Percentiles rank a stretch among this genome's conserved stretches.
Conservation (phyloP, 2,888 invertebrate genomes). For the Phania funesta region DNA sequence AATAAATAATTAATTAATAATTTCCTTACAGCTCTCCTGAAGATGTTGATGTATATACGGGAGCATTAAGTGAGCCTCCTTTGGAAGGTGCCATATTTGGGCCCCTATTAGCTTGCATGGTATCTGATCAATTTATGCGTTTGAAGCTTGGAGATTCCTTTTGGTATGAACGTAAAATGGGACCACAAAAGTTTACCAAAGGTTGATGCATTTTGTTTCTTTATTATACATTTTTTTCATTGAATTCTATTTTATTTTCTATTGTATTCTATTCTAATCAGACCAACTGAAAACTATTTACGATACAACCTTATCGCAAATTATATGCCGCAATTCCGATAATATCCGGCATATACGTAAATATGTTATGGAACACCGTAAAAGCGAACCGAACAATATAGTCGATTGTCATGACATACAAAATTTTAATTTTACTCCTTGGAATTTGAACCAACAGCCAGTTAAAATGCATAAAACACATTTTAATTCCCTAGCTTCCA, state of each 20-base stretch:
- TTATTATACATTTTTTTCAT: background rate
- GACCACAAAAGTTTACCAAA: slow-evolving; percentile 84
- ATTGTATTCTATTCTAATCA: slow-evolving; percentile 74
- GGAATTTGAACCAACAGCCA: slow-evolving; percentile 78
- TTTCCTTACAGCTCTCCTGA: slow-evolving; percentile 83
- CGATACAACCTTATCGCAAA: slow-evolving; percentile 86
- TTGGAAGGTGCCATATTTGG: slow-evolving; percentile 87
- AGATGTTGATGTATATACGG: slow-evolving; percentile 94
- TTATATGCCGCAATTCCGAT: slow-evolving; percentile 90
- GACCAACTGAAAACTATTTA: slow-evolving; percentile 91
- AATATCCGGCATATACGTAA: slow-evolving; percentile 84
- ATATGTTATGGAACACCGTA: slow-evolving; percentile 85
- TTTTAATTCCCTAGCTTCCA: slow-evolving; percentile 69
- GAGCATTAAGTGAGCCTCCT: slow-evolving; percentile 90
- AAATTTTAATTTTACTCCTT: slow-evolving; percentile 82
- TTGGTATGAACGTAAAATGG: slow-evolving; percentile 90
- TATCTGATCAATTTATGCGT: slow-evolving; percentile 91
- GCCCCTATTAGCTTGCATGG: slow-evolving; percentile 90
- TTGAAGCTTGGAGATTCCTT: slow-evolving; percentile 91
- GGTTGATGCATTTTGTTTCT: slow-evolving; percentile 79
- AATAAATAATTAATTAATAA: background rate
- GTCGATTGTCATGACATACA: slow-evolving; percentile 84
- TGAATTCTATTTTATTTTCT: background rate
- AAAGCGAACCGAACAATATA: slow-evolving; percentile 82
- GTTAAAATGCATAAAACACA: slow-evolving; percentile 68